Evolutionary conservation across 2,888 invertebrate species (phyloP).

Genomic region (Agriopis marginaria): DNA sequence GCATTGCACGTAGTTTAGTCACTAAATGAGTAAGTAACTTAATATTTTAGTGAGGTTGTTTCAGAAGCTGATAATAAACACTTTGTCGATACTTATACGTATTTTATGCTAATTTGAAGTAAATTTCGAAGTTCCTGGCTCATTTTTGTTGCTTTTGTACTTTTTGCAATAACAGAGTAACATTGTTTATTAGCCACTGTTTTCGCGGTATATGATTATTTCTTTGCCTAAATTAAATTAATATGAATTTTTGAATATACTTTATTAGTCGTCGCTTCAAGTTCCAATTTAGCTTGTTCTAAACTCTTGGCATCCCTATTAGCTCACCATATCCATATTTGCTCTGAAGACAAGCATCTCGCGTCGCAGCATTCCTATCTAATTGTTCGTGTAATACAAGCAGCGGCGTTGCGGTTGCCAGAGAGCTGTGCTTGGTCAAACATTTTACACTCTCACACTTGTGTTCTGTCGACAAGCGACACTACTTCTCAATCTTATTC

Average conservation of each 20-base stretch:
- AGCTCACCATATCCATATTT: constrained; percentile 29
- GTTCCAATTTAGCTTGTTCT: constrained; percentile 6
- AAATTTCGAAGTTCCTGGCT: background rate
- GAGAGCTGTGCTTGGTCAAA: constrained; percentile 46
- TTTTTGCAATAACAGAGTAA: background rate
- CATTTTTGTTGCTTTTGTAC: background rate
- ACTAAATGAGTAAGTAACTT: background rate
- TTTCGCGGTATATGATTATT: no score
- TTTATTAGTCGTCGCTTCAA: background rate
- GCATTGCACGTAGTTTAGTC: background rate
- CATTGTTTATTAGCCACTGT: no score
- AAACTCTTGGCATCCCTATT: constrained; percentile 17
- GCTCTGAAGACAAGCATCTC: constrained; percentile 25
- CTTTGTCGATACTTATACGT: background rate
- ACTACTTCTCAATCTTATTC: constrained; percentile 10
- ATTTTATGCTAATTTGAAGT: background rate
- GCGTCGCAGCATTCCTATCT: constrained; percentile 53
- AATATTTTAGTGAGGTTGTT: background rate
- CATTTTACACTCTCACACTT: constrained; percentile 48
- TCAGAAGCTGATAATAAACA: background rate
- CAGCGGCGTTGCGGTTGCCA: constrained; percentile 48
- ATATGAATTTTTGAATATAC: background rate
- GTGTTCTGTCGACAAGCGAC: background rate
- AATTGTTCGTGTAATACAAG: constrained; percentile 65
- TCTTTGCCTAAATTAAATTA: no score